Evolutionary conservation across 1,140 invertebrate species (phyloP), one percentile per base, ranked within the genome.

Genomic region (Magallana angulata): DNA sequence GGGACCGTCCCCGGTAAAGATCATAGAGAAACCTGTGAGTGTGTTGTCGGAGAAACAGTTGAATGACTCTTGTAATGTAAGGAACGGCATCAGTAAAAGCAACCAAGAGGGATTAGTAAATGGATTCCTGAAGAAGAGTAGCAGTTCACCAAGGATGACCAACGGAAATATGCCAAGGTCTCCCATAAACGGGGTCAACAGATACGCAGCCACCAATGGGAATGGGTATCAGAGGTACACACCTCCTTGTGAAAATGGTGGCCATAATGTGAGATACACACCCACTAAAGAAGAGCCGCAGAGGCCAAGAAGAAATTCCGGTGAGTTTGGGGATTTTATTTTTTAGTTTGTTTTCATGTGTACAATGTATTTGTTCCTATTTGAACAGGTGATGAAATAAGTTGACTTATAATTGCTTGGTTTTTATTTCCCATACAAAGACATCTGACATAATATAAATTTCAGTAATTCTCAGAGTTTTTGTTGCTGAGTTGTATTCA

Each of bases 1-100:
- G 7, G 91, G 90, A 64, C 91, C 92, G 8, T 92, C 92, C 24
- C 92, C 92, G 24, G 92, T 92, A 1, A 91, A 91, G 64, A 89
- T 93, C 36, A 86, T 90, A 6, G 90, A 90, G 24, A 60, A 87
- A 48, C 87, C 88, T 14, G 16, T 71, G 9, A 59, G 57, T 82
- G 81, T 57, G 6, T n/a, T 82, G 8, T 57, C n/a, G 8, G 57
- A 82, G 48, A 82, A 16, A 57, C 57, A 57, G 81, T 57, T 58
- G 8, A 82, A n/a, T 24, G 57, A 58, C 18, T 57, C 81, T 2
- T 57, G 48, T 16, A 82, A 57, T 48, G 14, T 58, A 60, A 58
- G 85, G 8, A 76, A 87, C 56, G 81, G 59, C 18, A 64, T n/a
- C 58, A 60, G 12, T 48, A 7, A 36, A 62, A n/a, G 24, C 8